Evolutionary conservation across 2,113 vertebrate genomes (phyloP).

Genomic region (Candoia aspera): DNA sequence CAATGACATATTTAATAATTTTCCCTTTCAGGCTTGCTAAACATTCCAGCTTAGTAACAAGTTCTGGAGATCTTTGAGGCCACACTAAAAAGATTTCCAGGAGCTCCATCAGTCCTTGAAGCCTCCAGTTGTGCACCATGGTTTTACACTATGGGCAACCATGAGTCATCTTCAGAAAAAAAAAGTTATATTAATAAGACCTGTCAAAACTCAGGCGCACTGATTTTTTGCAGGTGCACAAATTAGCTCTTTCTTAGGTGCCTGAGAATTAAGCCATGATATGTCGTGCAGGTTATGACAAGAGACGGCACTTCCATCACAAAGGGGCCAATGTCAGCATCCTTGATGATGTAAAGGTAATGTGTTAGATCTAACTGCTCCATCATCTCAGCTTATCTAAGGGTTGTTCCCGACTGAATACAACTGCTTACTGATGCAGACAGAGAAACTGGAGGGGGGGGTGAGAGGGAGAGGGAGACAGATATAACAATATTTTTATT

Average conservation of each 20-base stretch:
- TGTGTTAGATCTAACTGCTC: neutral
- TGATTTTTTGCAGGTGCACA: neutral
- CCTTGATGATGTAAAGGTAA: neutral
- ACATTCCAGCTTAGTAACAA: neutral
- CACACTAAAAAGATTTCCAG: neutral
- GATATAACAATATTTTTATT: conserved; percentile 42
- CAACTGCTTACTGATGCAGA: neutral
- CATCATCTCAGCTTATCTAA: too few species aligned
- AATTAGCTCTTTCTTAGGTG: neutral
- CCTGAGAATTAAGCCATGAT: neutral
- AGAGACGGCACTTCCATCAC: neutral
- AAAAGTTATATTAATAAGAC: neutral
- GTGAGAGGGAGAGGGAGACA: conserved; percentile 41
- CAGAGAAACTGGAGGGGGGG: neutral
- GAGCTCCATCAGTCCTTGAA: neutral
- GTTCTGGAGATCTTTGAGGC: neutral
- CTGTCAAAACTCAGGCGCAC: neutral
- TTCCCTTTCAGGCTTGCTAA: neutral
- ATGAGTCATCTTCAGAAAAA: neutral
- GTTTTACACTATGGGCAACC: neutral
- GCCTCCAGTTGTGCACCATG: neutral
- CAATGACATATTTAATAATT: neutral
- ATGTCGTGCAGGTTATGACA: neutral
- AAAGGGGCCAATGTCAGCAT: accelerated
- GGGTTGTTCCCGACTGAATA: neutral